Evolutionary conservation across 2,888 invertebrate species (phyloP).

Genomic region (Oithona nana): DNA sequence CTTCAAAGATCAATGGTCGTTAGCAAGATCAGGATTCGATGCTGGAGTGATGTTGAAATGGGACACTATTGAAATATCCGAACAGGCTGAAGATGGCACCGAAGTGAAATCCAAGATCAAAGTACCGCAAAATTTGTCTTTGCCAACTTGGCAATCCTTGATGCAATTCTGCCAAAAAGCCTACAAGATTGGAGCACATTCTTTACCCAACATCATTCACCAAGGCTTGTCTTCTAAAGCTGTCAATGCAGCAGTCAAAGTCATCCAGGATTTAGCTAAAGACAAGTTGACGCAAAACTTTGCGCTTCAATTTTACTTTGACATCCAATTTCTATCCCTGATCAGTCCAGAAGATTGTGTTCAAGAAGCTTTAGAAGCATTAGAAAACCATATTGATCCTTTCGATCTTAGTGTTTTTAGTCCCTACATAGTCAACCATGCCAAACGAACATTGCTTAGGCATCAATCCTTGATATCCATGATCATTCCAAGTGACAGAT

Average conservation of each 20-base stretch:
- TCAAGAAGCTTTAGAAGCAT: neutral
- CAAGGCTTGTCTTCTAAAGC: neutral
- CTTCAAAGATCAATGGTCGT: neutral
- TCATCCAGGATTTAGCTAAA: neutral
- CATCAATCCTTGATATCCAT: neutral
- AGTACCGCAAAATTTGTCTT: neutral
- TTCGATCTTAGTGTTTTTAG: slow-evolving; percentile 2
- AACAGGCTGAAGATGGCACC: neutral
- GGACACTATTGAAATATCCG: slow-evolving; percentile 1
- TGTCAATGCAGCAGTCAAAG: neutral
- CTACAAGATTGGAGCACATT: neutral
- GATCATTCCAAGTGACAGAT: slow-evolving; percentile 6
- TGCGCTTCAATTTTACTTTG: neutral
- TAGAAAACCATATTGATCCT: slow-evolving; percentile 12
- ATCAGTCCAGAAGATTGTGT: neutral
- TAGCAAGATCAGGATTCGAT: neutral
- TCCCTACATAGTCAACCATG: neutral
- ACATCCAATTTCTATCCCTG: neutral
- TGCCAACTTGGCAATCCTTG: neutral
- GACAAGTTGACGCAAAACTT: neutral
- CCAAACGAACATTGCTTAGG: neutral
- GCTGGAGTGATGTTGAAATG: neutral
- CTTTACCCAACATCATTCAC: neutral
- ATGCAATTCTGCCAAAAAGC: neutral
- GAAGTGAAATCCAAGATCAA: neutral